Evolutionary conservation across 1,140 invertebrate species (phyloP).

Genomic region (Agraylea sexmaculata): DNA sequence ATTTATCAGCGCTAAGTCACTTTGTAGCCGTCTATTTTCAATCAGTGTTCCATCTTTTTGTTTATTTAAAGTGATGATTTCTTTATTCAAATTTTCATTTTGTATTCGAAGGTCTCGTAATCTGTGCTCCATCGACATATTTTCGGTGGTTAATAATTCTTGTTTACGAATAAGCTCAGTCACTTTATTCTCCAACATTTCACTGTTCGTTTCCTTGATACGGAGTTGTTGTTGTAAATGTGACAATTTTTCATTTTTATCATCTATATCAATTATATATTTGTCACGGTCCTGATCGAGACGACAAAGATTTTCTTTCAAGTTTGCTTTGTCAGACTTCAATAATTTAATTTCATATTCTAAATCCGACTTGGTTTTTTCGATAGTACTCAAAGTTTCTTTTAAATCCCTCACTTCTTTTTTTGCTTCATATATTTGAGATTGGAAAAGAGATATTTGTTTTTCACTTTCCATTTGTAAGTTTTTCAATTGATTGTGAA

Average conservation of each 20-base stretch:
- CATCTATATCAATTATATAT: conserved; percentile 45
- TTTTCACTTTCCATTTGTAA: conserved; percentile 50
- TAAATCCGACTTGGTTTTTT: conserved; percentile 42
- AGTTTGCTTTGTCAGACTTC: conserved; percentile 42
- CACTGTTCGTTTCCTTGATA: conserved; percentile 35
- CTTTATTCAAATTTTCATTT: conserved; percentile 37
- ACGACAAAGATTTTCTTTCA: conserved; percentile 40
- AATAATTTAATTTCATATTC: conserved; percentile 43
- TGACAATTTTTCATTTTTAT: conserved; percentile 44
- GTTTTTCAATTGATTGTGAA: conserved; percentile 41
- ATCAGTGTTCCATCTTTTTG: conserved; percentile 43
- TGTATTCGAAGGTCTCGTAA: conserved; percentile 43
- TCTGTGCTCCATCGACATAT: conserved; percentile 40
- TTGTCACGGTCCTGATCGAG: conserved; percentile 50
- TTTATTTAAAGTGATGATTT: conserved; percentile 33
- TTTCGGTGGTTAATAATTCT: conserved; percentile 22
- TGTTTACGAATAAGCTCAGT: conserved; percentile 32
- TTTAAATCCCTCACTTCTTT: conserved; percentile 41
- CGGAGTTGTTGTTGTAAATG: conserved; percentile 44
- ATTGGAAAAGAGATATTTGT: conserved; percentile 43
- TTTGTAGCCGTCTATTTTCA: conserved; percentile 51
- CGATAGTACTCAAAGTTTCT: conserved; percentile 39
- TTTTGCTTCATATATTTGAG: conserved; percentile 41
- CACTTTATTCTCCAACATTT: conserved; percentile 33
- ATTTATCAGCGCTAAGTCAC: conserved; percentile 43